Percentiles rank a stretch among this genome's conserved stretches.
Conservation (phyloP, 1,140 invertebrate genomes). For the Druon quercuslanigerum region DNA sequence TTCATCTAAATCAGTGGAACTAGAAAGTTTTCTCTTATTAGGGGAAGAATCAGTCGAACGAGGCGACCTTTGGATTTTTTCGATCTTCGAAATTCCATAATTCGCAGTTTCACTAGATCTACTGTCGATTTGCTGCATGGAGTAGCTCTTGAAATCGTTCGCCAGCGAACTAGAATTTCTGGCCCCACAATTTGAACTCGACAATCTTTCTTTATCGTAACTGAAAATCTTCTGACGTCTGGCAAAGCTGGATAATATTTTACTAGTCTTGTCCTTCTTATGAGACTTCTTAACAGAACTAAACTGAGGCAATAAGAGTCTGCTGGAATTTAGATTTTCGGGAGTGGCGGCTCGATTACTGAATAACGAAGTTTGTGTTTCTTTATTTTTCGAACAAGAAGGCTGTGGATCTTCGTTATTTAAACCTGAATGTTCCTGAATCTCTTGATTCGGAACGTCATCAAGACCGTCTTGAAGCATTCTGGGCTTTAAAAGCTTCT, state of each 20-base stretch:
- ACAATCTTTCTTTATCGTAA: conserved; percentile 36
- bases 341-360: conserved; percentile 60
- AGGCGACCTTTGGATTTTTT: not conserved
- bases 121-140: too few relatives aligned
- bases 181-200: conserved; percentile 31
- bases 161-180: conserved; percentile 33
- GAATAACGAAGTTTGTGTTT: not conserved
- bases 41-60: conserved; percentile 43
- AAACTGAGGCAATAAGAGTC: conserved; percentile 62
- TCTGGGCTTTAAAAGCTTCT: conserved; percentile 50
- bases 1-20: conserved; percentile 8
- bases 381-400: not conserved
- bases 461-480: conserved; percentile 38
- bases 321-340: conserved; percentile 66
- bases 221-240: conserved; percentile 54
- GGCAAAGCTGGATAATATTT: conserved; percentile 55
- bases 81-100: not conserved
- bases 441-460: conserved; percentile 33
- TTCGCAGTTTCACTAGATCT: too few relatives aligned
- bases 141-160: too few relatives aligned
- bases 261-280: conserved; percentile 66
- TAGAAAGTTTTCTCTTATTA: conserved; percentile 51
- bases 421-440: not conserved
- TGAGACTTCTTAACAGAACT: conserved; percentile 70
- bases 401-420: not conserved